Base-by-base conservation (phyloP, 2,113 vertebrate genomes). In the Dipodomys spectabilis region DNA sequence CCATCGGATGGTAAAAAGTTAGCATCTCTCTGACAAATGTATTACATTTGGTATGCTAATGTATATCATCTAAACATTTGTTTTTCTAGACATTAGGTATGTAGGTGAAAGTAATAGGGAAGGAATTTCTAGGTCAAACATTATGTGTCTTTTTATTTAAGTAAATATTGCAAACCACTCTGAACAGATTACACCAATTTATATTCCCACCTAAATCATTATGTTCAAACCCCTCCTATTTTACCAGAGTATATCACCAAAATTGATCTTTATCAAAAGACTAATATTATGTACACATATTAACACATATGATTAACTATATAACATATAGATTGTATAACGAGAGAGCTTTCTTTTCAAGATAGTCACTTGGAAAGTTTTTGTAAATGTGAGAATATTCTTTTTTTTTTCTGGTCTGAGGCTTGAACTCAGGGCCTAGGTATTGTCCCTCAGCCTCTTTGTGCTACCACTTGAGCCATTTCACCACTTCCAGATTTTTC, bases 21-120 rank as follows among this genome's bases (percentile, higher is more conserved):
- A 78, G 22, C 49, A 49, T 84, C 74, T 77, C 30, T 60, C n/a
- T 77, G 39, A 82, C 57, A 86, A 93, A 86, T 1, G 79, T 65
- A 60, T 74, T 92, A 67, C 5, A 94, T 64, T 57, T 78, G 22
- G 68, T 22, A 78, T 68, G 71, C 89, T 44, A 74, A 2, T 74
- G 39, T 67, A 10, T 75, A 80, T 69, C 7, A 84, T 19, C 74
- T 60, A 30, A 79, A 82, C 27, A 25, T 23, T 10, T 45, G 39
- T 86, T 39, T 88, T 82, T 86, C 30, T 32, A 92, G 28, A 92
- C 86, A 81, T 92, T 73, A 45, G 64, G 27, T 49, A 44, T 35
- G 18, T 44, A 88, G 13, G 60, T 92, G 49, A 88, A 73, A 79
- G 19, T 45, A 28, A 32, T 49, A n/a, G 15, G 82, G 57, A 23